Conservation (phyloP, 2,113 vertebrate genomes). For the Corythoichthys haematopterus region DNA sequence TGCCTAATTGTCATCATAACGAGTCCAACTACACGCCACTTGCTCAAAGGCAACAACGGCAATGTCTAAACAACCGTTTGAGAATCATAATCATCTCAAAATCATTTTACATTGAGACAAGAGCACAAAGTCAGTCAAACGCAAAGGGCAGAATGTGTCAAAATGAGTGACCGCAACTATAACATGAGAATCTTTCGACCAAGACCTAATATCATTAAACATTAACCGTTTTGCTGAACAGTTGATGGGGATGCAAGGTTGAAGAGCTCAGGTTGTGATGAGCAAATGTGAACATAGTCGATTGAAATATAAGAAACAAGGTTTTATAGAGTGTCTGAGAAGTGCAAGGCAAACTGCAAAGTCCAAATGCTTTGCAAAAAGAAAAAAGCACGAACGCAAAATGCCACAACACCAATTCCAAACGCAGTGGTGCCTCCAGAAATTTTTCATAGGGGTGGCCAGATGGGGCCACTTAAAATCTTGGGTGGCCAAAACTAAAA, state of each 20-base stretch:
- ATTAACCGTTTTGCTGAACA: constrained; percentile 34
- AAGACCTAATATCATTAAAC: constrained; percentile 33
- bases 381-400: no score
- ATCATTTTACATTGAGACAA: not conserved
- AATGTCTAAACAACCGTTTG: not conserved
- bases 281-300: constrained; percentile 18
- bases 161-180: constrained; percentile 6
- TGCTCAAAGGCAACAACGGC: not conserved
- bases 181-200: constrained; percentile 12
- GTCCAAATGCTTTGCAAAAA: no score
- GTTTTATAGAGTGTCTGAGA: no score
- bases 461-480: no score
- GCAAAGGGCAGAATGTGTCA: not conserved
- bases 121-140: not conserved
- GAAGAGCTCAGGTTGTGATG: constrained; percentile 22
- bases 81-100: not conserved
- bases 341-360: no score
- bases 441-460: no score
- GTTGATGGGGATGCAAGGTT: constrained; percentile 10
- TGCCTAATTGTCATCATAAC: not conserved
- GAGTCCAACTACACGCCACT: not conserved
- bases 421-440: no score
- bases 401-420: no score
- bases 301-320: constrained; percentile 22
- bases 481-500: no score